phyloP scores from a whole-genome alignment of 2,888 invertebrate species.

The Exocentrus adspersus region DNA sequence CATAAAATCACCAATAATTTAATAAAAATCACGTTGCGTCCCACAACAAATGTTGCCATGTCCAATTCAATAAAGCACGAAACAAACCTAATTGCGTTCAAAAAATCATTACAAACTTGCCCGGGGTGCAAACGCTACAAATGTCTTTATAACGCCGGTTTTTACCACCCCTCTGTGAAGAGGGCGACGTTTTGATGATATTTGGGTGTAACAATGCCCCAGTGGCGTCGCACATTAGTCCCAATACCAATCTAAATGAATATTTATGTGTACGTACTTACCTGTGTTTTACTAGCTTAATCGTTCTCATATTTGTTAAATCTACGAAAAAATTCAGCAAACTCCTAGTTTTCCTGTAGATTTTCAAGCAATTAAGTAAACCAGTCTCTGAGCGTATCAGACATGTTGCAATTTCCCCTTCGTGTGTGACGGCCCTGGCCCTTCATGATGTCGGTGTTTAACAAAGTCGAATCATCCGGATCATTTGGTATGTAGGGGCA shows the following conservation, averaged over 20 bases:
- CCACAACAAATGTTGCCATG: conserved; percentile 59
- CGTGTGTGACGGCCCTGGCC: conserved; percentile 15
- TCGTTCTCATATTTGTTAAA: too few species aligned
- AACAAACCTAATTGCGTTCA: conserved; percentile 65
- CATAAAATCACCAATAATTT: conserved; percentile 50
- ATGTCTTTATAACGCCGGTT: conserved; percentile 51
- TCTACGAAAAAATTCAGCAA: background rate
- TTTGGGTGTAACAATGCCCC: conserved; percentile 36
- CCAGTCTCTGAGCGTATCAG: background rate
- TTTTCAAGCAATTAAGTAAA: too few species aligned
- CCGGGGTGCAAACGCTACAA: conserved; percentile 60
- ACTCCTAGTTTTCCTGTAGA: too few species aligned
- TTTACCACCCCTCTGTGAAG: conserved; percentile 37
- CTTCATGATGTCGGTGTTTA: conserved; percentile 58
- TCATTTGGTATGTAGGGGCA: conserved; percentile 59
- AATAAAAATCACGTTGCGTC: conserved; percentile 54
- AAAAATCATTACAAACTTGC: conserved; percentile 64
- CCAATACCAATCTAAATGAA: too few species aligned
- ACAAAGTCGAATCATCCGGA: conserved; percentile 60
- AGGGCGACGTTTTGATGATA: conserved; percentile 41
- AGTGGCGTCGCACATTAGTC: conserved; percentile 33
- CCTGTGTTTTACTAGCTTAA: too few species aligned
- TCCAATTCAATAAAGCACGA: conserved; percentile 61
- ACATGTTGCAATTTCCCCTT: background rate
- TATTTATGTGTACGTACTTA: background rate